Conservation (phyloP, 2,113 vertebrate genomes). For the Rhagologus leucostigma region DNA sequence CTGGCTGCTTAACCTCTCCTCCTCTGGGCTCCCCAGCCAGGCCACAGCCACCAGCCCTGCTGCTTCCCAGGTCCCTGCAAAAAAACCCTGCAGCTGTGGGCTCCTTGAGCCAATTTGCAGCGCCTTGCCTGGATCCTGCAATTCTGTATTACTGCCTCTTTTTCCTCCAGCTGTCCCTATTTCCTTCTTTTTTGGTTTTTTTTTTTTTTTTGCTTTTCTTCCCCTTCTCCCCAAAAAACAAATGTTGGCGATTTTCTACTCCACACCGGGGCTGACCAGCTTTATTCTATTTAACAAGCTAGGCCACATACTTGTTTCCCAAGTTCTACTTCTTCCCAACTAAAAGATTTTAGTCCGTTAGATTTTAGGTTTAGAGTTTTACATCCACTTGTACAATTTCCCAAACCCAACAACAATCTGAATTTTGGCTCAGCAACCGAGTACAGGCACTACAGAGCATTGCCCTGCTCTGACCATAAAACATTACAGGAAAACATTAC, state of each 20-base stretch:
- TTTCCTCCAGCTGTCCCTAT: not conserved
- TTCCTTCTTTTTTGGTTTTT: not conserved
- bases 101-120: not conserved
- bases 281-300: not conserved
- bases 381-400: not conserved
- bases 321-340: not conserved
- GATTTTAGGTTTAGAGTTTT: not conserved
- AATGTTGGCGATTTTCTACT: not conserved
- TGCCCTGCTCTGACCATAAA: not conserved
- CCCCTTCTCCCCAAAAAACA: not conserved
- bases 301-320: not conserved
- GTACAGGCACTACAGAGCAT: not conserved
- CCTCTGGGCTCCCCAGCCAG: not conserved
- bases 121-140: not conserved
- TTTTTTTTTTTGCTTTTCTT: not conserved
- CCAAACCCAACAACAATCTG: not conserved
- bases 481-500: not conserved
- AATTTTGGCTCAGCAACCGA: not conserved
- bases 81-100: not conserved
- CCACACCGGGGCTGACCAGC: not conserved
- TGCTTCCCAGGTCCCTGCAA: not conserved
- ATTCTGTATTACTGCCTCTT: not conserved
- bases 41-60: not conserved
- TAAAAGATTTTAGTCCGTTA: not conserved
- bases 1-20: not conserved